A percentile compares a stretch with the other conserved stretches of the same genome.
Conservation (phyloP, 1,140 invertebrate genomes). For the Monomorium pharaonis region DNA sequence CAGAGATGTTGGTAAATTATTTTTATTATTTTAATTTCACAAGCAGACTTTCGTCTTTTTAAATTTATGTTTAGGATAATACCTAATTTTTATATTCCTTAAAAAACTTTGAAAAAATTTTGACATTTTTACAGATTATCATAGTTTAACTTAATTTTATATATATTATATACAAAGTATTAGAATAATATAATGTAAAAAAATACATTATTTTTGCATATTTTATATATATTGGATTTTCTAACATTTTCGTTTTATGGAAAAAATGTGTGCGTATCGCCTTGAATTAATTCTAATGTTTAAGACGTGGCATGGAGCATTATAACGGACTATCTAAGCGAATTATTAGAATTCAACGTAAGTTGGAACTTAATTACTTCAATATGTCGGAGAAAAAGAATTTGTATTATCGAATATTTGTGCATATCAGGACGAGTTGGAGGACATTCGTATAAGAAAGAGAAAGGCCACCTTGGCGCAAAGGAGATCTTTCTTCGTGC, state of each 20-base stretch:
- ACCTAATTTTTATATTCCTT: background rate
- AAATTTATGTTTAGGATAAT: background rate
- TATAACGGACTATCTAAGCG: constrained; percentile 93
- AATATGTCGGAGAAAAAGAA: background rate
- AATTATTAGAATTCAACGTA: constrained; percentile 90
- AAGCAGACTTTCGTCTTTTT: background rate
- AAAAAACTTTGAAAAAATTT: background rate
- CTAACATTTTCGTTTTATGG: background rate
- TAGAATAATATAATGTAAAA: background rate
- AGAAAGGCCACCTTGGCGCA: constrained; percentile 92
- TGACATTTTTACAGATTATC: background rate
- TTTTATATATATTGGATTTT: background rate
- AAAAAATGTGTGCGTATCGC: background rate
- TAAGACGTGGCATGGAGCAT: constrained; percentile 95
- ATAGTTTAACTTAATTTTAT: background rate
- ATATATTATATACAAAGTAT: background rate
- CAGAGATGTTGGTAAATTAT: constrained; percentile 92
- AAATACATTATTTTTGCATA: background rate
- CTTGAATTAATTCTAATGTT: constrained; percentile 66
- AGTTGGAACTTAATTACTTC: constrained; percentile 5
- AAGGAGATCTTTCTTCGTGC: constrained; percentile 97
- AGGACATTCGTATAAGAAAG: constrained; percentile 89
- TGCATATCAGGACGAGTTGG: constrained; percentile 87
- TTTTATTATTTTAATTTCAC: background rate
- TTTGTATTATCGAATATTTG: background rate